Evolutionary conservation across 2,888 invertebrate genomes (phyloP).

Genomic region (Macaria notata): DNA sequence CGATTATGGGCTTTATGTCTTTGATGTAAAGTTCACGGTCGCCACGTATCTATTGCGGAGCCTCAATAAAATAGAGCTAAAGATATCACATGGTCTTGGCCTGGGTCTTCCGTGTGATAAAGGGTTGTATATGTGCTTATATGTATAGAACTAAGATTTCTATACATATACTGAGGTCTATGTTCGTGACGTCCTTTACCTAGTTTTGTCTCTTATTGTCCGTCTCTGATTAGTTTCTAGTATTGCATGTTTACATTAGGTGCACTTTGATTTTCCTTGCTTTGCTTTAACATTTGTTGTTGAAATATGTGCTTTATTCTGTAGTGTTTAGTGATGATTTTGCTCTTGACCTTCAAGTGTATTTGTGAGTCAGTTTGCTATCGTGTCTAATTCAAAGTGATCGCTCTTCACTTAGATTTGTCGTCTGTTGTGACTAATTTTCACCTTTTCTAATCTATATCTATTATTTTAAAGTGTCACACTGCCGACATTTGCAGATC

Average conservation of each 20-base stretch:
- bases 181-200: conserved; percentile 19
- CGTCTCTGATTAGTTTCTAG: conserved; percentile 19
- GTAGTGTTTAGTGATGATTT: conserved; percentile 8
- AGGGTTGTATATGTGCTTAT: conserved; percentile 25
- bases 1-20: no score
- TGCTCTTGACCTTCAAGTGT: conserved; percentile 5
- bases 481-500: no score
- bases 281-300: conserved; percentile 8
- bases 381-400: conserved; percentile 5
- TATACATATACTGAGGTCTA: background rate
- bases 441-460: no score
- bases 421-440: no score
- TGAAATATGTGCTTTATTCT: conserved; percentile 7
- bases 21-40: no score
- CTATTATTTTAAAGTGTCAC: no score
- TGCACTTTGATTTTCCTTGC: conserved; percentile 15
- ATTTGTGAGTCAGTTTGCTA: conserved; percentile 1
- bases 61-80: no score
- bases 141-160: background rate
- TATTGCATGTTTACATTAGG: conserved; percentile 16
- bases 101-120: conserved; percentile 13
- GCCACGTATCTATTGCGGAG: no score
- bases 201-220: conserved; percentile 4
- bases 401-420: conserved; percentile 6
- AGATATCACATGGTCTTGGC: conserved; percentile 1